Percentiles rank a stretch among this genome's conserved stretches.
Conservation (phyloP, 2,113 vertebrate genomes). For the Thunnus thynnus region DNA sequence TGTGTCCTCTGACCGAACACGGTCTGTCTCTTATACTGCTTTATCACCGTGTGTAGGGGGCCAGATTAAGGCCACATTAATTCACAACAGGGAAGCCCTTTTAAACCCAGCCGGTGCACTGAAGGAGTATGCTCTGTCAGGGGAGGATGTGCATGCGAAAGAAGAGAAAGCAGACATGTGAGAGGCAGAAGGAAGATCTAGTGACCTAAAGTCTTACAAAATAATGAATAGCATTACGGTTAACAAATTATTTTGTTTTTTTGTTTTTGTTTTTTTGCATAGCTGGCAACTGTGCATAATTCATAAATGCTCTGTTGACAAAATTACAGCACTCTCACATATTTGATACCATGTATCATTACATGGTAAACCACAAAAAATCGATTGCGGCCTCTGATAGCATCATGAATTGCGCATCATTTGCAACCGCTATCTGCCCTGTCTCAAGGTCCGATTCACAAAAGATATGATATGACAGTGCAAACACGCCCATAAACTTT, state of each 20-base stretch:
- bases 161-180: background rate
- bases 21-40: slow-evolving; percentile 40
- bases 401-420: too few relatives aligned
- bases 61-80: slow-evolving; percentile 80
- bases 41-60: slow-evolving; percentile 60
- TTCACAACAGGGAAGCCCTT: slow-evolving; percentile 71
- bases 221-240: background rate
- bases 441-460: too few relatives aligned
- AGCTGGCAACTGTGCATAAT: too few relatives aligned
- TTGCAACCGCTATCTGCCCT: too few relatives aligned
- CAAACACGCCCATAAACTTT: too few relatives aligned
- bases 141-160: slow-evolving; percentile 54
- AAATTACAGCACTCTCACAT: background rate
- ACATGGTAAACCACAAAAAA: too few relatives aligned
- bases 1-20: slow-evolving; percentile 58
- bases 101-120: slow-evolving; percentile 50
- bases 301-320: background rate
- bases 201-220: background rate
- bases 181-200: background rate
- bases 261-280: background rate
- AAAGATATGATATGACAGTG: too few relatives aligned
- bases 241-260: background rate
- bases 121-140: slow-evolving; percentile 24
- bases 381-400: too few relatives aligned
- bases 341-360: background rate